phyloP scores from a whole-genome alignment of 2,888 invertebrate species.

The Zootermopsis nevadensis region DNA sequence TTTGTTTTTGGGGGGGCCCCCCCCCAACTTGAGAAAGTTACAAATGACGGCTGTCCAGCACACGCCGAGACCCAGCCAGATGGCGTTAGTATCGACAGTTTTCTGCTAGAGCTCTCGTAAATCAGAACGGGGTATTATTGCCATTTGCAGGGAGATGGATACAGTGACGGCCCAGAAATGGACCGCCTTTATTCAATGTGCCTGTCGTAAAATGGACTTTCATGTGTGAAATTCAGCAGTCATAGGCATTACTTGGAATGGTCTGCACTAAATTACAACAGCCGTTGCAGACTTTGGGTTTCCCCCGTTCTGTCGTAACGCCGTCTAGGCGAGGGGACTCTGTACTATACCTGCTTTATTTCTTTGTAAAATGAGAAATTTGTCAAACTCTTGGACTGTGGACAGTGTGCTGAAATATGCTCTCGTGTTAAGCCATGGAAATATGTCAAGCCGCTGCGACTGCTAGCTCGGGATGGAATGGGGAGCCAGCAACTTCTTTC shows the following conservation, averaged over 20 bases:
- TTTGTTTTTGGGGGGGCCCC: constrained; percentile 55
- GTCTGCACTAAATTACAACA: constrained; percentile 57
- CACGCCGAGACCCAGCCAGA: constrained; percentile 52
- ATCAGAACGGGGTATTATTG: constrained; percentile 58
- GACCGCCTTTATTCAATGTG: constrained; percentile 58
- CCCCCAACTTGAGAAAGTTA: constrained; percentile 55
- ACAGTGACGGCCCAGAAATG: constrained; percentile 56
- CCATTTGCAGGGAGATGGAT: constrained; percentile 58
- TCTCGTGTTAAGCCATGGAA: constrained; percentile 51
- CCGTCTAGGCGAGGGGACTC: constrained; percentile 8
- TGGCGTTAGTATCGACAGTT: constrained; percentile 54
- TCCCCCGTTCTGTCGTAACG: neutral
- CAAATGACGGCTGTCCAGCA: constrained; percentile 55
- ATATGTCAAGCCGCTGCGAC: constrained; percentile 49
- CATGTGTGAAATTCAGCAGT: constrained; percentile 58
- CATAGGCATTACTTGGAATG: constrained; percentile 59
- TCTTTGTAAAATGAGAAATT: constrained; percentile 55
- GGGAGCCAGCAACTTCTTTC: constrained; percentile 26
- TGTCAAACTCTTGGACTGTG: constrained; percentile 52
- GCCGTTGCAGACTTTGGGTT: constrained; percentile 31
- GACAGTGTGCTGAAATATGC: constrained; percentile 54
- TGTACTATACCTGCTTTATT: constrained; percentile 47
- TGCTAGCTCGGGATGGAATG: constrained; percentile 5
- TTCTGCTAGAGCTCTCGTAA: constrained; percentile 55
- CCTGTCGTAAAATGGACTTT: constrained; percentile 58